These are phyloP conservation scores for Mechanitis mazaeus DNA, from an alignment of 2,888 invertebrate genomes.

Conservation along the genomic window DNA sequence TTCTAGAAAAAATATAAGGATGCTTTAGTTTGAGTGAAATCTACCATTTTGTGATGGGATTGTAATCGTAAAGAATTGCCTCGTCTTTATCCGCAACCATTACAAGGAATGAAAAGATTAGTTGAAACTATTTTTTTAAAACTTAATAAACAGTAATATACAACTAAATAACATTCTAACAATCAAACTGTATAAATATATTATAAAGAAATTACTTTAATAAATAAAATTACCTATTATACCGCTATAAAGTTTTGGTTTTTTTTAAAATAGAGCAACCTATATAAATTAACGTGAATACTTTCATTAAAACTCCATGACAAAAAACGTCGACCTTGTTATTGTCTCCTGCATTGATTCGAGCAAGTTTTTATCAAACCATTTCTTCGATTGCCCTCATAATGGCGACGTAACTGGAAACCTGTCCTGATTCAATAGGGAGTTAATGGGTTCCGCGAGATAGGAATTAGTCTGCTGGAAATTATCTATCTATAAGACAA, in stretches of 20 bases:
- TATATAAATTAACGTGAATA: conserved; percentile 10
- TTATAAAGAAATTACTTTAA: no score
- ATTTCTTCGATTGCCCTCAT: conserved; percentile 4
- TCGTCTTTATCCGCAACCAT: conserved; percentile 43
- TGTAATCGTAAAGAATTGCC: conserved; percentile 36
- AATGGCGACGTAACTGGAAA: conserved; percentile 1
- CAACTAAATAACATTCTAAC: no score
- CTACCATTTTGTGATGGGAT: conserved; percentile 62
- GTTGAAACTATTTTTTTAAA: no score
- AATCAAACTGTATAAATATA: no score
- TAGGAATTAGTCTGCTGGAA: background rate
- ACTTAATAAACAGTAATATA: no score
- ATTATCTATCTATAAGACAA: background rate
- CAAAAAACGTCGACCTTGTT: conserved; percentile 29
- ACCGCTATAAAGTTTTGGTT: no score
- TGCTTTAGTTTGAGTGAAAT: conserved; percentile 42
- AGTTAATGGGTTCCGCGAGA: background rate
- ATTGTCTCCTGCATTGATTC: conserved; percentile 21
- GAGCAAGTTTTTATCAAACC: background rate
- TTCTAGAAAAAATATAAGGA: conserved; percentile 39
- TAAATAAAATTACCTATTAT: no score
- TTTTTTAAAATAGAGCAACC: background rate
- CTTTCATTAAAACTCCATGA: conserved; percentile 7
- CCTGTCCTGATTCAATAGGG: background rate
- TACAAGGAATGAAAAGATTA: conserved; percentile 4